Evolutionary conservation across 2,888 invertebrate genomes (phyloP), one percentile per base, ranked within the genome.

Genomic region (Leptinotarsa juncta): DNA sequence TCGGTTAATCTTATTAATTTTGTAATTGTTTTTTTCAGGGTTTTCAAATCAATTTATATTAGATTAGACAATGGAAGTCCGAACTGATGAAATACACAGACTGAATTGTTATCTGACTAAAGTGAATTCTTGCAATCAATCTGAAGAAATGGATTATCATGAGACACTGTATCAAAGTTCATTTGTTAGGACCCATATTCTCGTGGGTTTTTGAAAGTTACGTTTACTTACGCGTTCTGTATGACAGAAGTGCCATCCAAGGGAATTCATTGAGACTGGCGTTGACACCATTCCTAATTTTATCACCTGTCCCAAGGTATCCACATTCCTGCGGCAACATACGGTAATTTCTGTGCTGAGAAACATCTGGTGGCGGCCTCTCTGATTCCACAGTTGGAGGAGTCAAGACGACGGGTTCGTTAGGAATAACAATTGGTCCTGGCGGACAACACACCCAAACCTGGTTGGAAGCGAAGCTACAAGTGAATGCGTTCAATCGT

Each of bases 161-260:
- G 0, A 7, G 7, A 32, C 32, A 7, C 32, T 26, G 26, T 26
- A 26, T 26, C 26, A 26, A 26, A 32, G 7, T 5, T 32, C 32
- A 32, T 10, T 10, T 10, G 10, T 42, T 10, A 42, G 42, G 3
- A 42, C 3, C 10, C 10, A 42, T 42, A 42, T 12, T 3, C 1
- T 42, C 10, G 10, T 42, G 42, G 4, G 1, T 10, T 12, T 12
- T 42, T 42, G 10, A 10, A 42, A 42, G 10, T 42, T 42, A 42
- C 42, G 10, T 42, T 42, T 10, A 42, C 80, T 80, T 73, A 81
- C 81, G 74, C 69, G 78, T 71, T 77, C 71, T 74, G 49, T 81
- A 78, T 2, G 91, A 90, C 16, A 95, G 84, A 1, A 94, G 87
- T 0, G 92, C 93, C 93, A 94, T 92, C 94, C 94, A 95, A 0